Evolutionary conservation across 2,888 invertebrate species (phyloP), one percentile per base, ranked within the genome.

Genomic region (Tricholauxania praeusta): DNA sequence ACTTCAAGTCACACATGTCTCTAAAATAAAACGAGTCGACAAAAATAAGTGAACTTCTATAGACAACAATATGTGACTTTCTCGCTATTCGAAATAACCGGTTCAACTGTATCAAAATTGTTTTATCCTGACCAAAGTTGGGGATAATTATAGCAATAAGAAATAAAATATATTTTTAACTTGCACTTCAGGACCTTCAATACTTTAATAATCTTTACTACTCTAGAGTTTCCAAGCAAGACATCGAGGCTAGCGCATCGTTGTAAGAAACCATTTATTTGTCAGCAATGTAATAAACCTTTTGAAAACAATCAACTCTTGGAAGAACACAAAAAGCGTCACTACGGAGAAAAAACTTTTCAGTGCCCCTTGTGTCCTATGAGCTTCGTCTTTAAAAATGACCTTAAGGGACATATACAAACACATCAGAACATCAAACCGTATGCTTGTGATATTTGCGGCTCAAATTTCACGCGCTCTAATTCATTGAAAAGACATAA

Each of bases 361-460:
- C 81, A 89, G 0, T 91, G 91, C 77, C 86, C 87, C 39, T 86
- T 90, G 63, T 91, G 91, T 73, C 91, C 91, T 0, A 90, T 90
- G 79, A 86, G 87, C 5, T 91, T 91, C 77, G 87, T 88, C 63
- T 89, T 90, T 74, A 89, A 90, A 87, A 89, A 90, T 88, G 84
- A 83, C 76, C 78, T 90, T 53, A 88, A 89, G 73, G 86, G 89
- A 6, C 90, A 90, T 78, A 80, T 83, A 57, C 79, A 85, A 28
- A 88, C 89, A 0, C 91, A 91, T 78, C 86, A 88, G 0, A 89
- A 90, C 12, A 89, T 89, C 17, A 79, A 91, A 70, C 92, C 92
- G 0, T 91, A 90, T 84, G 89, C 89, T 73, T 93, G 93, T 76
- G 90, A 90, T 32, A 89, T 89, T 72, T 93, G 93, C 77, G 89